Base-by-base conservation (phyloP, 2,797 vertebrate species). In the Dryobates pubescens region DNA sequence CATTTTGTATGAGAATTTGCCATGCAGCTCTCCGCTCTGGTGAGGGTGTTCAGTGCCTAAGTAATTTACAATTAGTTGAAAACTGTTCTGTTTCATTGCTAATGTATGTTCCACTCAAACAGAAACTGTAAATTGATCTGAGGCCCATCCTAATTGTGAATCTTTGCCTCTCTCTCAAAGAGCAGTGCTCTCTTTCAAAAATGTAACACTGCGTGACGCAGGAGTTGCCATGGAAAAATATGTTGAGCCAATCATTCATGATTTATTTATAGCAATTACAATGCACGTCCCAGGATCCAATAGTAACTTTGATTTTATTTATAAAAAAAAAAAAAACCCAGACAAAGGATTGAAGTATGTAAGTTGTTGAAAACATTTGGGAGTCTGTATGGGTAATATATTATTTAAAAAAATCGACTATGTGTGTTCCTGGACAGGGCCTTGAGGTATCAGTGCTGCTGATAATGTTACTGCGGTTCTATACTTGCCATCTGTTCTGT, bases 191-290 rank as follows among this genome's bases (percentile, higher is more conserved):
- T 82, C 89, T 82, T 83, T 94, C 76, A 88, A 89, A 93, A 89
- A 68, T 47, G 17, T 83, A 93, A 81, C 0, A 0, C 82, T 78
- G 62, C 47, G 74, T 96, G 96, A 96, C 85, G 95, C 93, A 96
- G 92, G 89, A 95, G 97, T 97, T 97, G 93, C 96, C 92, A 96
- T 96, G 95, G 96, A 89, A 97, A 96, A 96, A 96, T 94, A 88
- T 89, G 79, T 81, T 69, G 84, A 95, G 92, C 95, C 92, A 95
- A 94, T 97, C 92, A 95, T 79, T 96, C 81, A 82, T 94, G 95
- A 94, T 97, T 95, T 97, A 96, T 97, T 96, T 96, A 92, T 94
- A 96, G 92, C 87, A 94, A 95, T 96, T 96, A 97, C 88, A 94
- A 94, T 79, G 89, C 94, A 95, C 63, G 67, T 89, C 86, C 70